These are phyloP conservation scores for Temnothorax longispinosus DNA, from an alignment of 1,140 invertebrate genomes.

Conservation along the genomic window DNA sequence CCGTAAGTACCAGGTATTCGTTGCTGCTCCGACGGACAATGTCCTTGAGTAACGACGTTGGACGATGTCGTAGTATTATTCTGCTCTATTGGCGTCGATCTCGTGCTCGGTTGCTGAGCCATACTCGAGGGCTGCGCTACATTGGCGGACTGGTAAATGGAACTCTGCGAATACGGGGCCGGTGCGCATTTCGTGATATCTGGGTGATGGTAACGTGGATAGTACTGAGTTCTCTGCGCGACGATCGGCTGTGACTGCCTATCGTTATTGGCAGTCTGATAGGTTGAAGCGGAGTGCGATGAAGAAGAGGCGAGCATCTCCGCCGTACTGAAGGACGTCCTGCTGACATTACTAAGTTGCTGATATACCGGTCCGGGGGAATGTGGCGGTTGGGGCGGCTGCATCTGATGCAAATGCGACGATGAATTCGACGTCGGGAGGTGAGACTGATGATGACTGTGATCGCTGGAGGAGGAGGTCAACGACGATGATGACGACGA, in stretches of 20 bases:
- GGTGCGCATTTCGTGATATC: constrained; percentile 83
- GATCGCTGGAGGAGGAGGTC: constrained; percentile 39
- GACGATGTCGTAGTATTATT: constrained; percentile 39
- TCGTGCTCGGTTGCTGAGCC: constrained; percentile 60
- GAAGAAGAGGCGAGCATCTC: constrained; percentile 74
- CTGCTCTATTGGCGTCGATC: constrained; percentile 69
- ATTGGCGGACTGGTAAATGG: constrained; percentile 76
- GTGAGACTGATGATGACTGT: constrained; percentile 31
- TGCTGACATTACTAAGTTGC: constrained; percentile 79
- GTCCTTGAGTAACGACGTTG: constrained; percentile 37
- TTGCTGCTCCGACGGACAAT: constrained; percentile 68
- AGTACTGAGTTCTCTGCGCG: constrained; percentile 81
- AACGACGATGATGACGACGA: constrained; percentile 78
- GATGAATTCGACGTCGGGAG: constrained; percentile 6
- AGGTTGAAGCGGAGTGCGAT: constrained; percentile 70
- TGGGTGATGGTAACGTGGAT: constrained; percentile 83
- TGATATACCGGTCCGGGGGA: constrained; percentile 83
- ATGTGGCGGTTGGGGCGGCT: constrained; percentile 76
- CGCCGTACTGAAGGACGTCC: constrained; percentile 73
- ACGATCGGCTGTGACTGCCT: constrained; percentile 73
- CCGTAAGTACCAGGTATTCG: constrained; percentile 66
- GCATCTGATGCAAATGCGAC: constrained; percentile 83
- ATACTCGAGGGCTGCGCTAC: constrained; percentile 64
- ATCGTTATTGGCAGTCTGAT: constrained; percentile 69
- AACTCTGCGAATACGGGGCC: constrained; percentile 78